Percentiles rank a stretch among this genome's conserved stretches.
phyloP scores from a whole-genome alignment of 2,888 invertebrate genomes.

The Thumatha senex region DNA sequence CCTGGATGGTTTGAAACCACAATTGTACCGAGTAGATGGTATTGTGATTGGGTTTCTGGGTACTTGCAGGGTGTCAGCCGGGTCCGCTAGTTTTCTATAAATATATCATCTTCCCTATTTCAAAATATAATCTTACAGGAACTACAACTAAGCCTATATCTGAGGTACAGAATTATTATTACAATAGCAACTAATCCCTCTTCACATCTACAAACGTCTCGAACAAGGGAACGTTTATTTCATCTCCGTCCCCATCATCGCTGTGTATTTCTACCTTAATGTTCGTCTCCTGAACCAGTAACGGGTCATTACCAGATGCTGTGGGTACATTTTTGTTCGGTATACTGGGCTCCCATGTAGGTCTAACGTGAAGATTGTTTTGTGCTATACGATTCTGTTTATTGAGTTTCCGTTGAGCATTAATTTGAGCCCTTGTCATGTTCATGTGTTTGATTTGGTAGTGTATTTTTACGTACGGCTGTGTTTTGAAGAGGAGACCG shows the following conservation, averaged over 20 bases:
- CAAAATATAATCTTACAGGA: too few relatives aligned
- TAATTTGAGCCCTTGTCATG: slow-evolving; percentile 52
- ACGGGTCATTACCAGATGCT: slow-evolving; percentile 13
- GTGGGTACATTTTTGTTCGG: neutral
- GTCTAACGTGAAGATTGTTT: slow-evolving; percentile 18
- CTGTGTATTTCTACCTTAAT: slow-evolving; percentile 15
- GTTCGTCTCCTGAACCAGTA: slow-evolving; percentile 12
- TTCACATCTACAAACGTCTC: slow-evolving; percentile 24
- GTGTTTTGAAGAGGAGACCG: slow-evolving; percentile 51
- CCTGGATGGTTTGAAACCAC: too few relatives aligned
- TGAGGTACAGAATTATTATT: too few relatives aligned
- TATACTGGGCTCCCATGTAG: slow-evolving; percentile 19
- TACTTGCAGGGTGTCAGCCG: too few relatives aligned
- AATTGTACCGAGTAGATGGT: too few relatives aligned
- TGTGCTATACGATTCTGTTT: slow-evolving; percentile 22
- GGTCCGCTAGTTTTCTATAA: too few relatives aligned
- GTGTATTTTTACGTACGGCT: slow-evolving; percentile 55
- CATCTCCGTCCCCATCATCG: slow-evolving; percentile 1
- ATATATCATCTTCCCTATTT: too few relatives aligned
- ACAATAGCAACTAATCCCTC: neutral
- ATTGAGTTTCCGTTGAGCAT: slow-evolving; percentile 36
- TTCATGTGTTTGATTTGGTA: slow-evolving; percentile 51
- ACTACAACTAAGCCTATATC: too few relatives aligned
- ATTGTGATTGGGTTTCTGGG: too few relatives aligned
- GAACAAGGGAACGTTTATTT: slow-evolving; percentile 20